Evolutionary conservation across 2,797 vertebrate genomes (phyloP).

Genomic region (Prunella strophiata): DNA sequence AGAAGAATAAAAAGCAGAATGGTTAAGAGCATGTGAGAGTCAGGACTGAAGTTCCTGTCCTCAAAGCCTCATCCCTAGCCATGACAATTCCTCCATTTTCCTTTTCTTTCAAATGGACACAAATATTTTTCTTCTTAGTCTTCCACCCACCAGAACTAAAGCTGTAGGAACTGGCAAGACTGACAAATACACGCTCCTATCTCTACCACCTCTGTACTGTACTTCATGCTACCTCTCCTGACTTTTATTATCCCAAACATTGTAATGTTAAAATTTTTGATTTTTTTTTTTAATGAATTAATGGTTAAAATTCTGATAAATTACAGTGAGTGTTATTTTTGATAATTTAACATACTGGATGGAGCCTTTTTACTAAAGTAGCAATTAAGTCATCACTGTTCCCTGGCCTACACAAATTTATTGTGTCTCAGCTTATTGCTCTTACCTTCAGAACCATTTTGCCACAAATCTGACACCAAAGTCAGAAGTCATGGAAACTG

Average conservation of each 20-base stretch:
- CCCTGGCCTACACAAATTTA: conserved; percentile 67
- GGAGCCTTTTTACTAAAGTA: conserved; percentile 68
- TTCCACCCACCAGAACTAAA: not conserved
- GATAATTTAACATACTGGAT: conserved; percentile 74
- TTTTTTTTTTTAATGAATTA: conserved; percentile 14
- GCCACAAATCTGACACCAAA: conserved; percentile 50
- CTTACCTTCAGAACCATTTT: conserved; percentile 59
- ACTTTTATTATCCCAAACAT: conserved; percentile 42
- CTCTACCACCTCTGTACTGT: not conserved
- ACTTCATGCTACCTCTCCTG: conserved; percentile 38
- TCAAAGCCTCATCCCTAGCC: not conserved
- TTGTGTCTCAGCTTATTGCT: conserved; percentile 64
- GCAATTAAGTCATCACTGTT: conserved; percentile 75
- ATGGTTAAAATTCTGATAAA: conserved; percentile 67
- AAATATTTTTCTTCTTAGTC: not conserved
- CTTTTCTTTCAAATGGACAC: not conserved
- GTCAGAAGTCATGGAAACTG: conserved; percentile 66
- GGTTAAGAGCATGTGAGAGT: not conserved
- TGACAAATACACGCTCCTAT: not conserved
- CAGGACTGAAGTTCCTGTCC: not conserved
- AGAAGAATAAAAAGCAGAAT: not conserved
- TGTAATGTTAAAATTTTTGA: conserved; percentile 42
- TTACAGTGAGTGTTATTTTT: conserved; percentile 70
- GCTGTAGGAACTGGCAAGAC: not conserved
- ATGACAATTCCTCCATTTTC: not conserved